Percentiles rank a stretch among this genome's conserved stretches.
Conservation (phyloP, 2,797 vertebrate genomes). For the Triplophysa yarkandensis region DNA sequence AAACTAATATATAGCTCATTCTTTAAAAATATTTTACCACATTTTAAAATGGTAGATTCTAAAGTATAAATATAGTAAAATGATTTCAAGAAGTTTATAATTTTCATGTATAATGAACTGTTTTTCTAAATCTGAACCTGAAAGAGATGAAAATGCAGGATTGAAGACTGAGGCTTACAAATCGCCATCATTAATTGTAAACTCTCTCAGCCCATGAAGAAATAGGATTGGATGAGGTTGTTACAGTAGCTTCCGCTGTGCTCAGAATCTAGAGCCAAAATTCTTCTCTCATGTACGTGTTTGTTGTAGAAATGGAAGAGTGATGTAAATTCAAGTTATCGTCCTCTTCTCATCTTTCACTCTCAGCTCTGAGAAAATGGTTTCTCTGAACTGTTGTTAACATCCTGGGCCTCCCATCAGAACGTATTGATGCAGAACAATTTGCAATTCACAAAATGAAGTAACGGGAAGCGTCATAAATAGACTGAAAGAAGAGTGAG, state of each 20-base stretch:
- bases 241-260: conserved; percentile 55
- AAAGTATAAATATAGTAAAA: too few relatives aligned
- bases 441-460: conserved; percentile 70
- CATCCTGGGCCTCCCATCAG: conserved; percentile 60
- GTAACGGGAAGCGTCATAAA: conserved; percentile 67
- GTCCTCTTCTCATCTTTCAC: conserved; percentile 52
- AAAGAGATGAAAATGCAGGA: conserved; percentile 34
- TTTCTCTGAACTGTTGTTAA: conserved; percentile 70
- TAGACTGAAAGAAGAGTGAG: conserved; percentile 60
- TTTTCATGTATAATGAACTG: too few relatives aligned
- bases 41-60: too few relatives aligned
- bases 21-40: too few relatives aligned
- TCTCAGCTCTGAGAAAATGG: conserved; percentile 67
- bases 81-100: too few relatives aligned
- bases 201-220: conserved; percentile 8
- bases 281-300: conserved; percentile 60
- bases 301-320: conserved; percentile 68
- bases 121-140: too few relatives aligned
- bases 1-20: too few relatives aligned
- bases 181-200: conserved; percentile 30
- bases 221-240: conserved; percentile 11
- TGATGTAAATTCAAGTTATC: conserved; percentile 57
- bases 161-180: conserved; percentile 24
- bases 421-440: conserved; percentile 61
- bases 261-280: conserved; percentile 65